Evolutionary conservation across 2,888 invertebrate species (phyloP).

Genomic region (Bellardia pandia): DNA sequence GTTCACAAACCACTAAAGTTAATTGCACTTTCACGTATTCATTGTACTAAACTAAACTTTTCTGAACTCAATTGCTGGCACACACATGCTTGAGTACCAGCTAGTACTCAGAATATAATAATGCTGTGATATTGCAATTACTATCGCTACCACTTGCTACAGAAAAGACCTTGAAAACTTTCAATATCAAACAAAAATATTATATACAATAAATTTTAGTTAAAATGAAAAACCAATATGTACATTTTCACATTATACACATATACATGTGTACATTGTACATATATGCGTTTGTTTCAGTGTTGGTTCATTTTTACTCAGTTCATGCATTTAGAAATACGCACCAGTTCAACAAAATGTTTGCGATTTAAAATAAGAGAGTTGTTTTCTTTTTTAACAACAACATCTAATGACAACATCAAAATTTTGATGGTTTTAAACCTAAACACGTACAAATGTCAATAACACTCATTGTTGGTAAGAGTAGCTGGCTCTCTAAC

Average conservation of each 20-base stretch:
- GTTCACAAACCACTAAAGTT: conserved; percentile 69
- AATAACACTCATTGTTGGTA: conserved; percentile 66
- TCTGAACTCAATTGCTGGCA: conserved; percentile 22
- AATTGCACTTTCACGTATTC: conserved; percentile 68
- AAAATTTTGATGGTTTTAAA: conserved; percentile 48
- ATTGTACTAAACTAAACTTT: conserved; percentile 43
- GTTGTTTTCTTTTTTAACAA: conserved; percentile 1
- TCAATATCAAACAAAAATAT: conserved; percentile 71
- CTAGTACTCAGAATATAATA: conserved; percentile 38
- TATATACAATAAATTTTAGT: conserved; percentile 41
- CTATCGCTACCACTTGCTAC: background rate
- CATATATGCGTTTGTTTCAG: too few relatives aligned
- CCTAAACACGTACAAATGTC: conserved; percentile 69
- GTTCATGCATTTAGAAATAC: conserved; percentile 4
- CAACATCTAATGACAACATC: conserved; percentile 1
- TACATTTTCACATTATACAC: conserved; percentile 24
- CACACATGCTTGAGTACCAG: background rate
- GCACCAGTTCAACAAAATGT: conserved; percentile 29
- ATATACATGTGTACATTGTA: background rate
- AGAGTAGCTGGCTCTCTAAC: conserved; percentile 13
- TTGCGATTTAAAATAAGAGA: conserved; percentile 43
- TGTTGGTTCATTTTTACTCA: background rate
- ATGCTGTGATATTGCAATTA: conserved; percentile 62
- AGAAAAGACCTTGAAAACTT: conserved; percentile 75
- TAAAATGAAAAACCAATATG: conserved; percentile 21